phyloP scores from a whole-genome alignment of 1,140 invertebrate species.

The Galendromus occidentalis region DNA sequence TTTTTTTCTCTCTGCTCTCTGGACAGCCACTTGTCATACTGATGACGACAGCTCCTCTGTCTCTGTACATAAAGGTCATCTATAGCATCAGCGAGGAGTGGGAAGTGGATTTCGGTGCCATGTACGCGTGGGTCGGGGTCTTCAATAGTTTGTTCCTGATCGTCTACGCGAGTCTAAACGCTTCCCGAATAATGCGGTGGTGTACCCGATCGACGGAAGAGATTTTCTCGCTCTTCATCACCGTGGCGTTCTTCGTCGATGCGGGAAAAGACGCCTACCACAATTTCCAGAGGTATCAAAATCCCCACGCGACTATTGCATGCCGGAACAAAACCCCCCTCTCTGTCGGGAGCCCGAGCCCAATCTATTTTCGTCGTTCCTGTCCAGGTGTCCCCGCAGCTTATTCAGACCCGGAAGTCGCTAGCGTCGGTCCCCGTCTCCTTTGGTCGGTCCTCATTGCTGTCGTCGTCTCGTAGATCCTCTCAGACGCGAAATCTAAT shows the following conservation, averaged over 20 bases:
- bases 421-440: too few species aligned
- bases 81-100: conserved; percentile 30
- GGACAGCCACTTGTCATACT: conserved; percentile 34
- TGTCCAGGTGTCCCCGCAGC: too few species aligned
- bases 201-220: conserved; percentile 33
- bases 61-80: conserved; percentile 35
- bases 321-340: too few species aligned
- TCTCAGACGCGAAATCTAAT: too few species aligned
- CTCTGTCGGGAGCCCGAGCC: too few species aligned
- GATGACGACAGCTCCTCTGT: conserved; percentile 34
- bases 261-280: conserved; percentile 29
- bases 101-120: conserved; percentile 31
- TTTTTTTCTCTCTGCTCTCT: conserved; percentile 32
- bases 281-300: conserved; percentile 10
- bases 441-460: too few species aligned
- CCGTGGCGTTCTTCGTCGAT: conserved; percentile 35
- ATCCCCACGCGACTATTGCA: too few species aligned
- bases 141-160: conserved; percentile 34
- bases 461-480: too few species aligned
- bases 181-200: conserved; percentile 33
- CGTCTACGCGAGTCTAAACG: conserved; percentile 30
- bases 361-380: too few species aligned
- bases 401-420: too few species aligned
- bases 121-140: conserved; percentile 35
- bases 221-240: conserved; percentile 35